Percentiles rank a stretch among this genome's conserved stretches.
phyloP scores from a whole-genome alignment of 1,140 invertebrate species.

The Onthophagus taurus region DNA sequence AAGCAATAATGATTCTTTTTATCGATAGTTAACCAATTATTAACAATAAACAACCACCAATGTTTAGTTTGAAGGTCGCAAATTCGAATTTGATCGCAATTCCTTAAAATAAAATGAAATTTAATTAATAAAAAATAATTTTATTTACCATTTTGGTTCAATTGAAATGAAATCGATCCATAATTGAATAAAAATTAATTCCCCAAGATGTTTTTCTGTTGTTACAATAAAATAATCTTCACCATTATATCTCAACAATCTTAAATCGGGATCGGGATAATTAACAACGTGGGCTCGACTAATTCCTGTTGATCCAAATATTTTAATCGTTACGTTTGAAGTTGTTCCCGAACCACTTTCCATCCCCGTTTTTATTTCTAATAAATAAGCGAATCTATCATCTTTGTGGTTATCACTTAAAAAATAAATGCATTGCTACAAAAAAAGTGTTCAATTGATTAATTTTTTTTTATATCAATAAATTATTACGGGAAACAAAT shows the following conservation, averaged over 20 bases:
- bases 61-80: conserved; percentile 20
- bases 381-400: conserved; percentile 21
- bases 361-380: conserved; percentile 21
- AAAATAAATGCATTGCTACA: too few relatives aligned
- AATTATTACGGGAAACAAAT: too few relatives aligned
- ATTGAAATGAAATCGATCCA: conserved; percentile 25
- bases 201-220: conserved; percentile 17
- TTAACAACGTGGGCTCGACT: conserved; percentile 25
- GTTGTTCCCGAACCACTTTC: conserved; percentile 20
- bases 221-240: conserved; percentile 25
- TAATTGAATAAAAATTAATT: conserved; percentile 19
- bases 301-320: conserved; percentile 16
- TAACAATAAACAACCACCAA: conserved; percentile 19
- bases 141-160: conserved; percentile 20
- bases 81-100: conserved; percentile 19
- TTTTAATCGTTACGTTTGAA: conserved; percentile 22
- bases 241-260: conserved; percentile 16
- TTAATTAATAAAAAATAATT: neutral
- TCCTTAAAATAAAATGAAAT: conserved; percentile 14
- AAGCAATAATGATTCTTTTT: neutral
- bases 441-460: too few relatives aligned
- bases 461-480: too few relatives aligned
- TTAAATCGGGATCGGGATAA: conserved; percentile 25
- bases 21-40: conserved; percentile 6
- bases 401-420: conserved; percentile 9